Evolutionary conservation across 2,888 invertebrate species (phyloP).

Genomic region (Parnassius glacialis): DNA sequence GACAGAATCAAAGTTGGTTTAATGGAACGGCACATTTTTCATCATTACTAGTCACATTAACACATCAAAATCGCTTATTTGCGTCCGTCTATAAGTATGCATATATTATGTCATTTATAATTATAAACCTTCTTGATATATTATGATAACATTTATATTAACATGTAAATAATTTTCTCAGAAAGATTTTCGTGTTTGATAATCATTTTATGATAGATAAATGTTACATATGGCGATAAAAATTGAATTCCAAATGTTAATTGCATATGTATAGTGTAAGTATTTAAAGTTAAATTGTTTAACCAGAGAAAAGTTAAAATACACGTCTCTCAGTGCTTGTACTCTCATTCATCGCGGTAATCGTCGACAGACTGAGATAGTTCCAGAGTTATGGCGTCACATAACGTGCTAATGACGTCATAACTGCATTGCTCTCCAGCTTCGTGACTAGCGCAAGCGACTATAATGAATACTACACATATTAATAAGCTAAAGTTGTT

Average conservation of each 20-base stretch:
- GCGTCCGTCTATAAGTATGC: too few species aligned
- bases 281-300: not conserved
- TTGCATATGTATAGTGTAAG: too few species aligned
- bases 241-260: too few species aligned
- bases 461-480: slow-evolving; percentile 57
- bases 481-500: slow-evolving; percentile 45
- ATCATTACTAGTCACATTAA: too few species aligned
- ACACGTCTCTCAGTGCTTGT: slow-evolving; percentile 41
- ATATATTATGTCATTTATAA: too few species aligned
- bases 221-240: too few species aligned
- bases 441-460: slow-evolving; percentile 39
- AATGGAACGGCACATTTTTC: too few species aligned
- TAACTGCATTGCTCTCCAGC: slow-evolving; percentile 72
- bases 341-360: slow-evolving; percentile 61
- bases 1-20: too few species aligned
- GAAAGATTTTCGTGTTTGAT: not conserved
- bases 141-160: too few species aligned
- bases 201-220: too few species aligned
- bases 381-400: slow-evolving; percentile 72
- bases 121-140: too few species aligned
- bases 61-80: too few species aligned
- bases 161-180: not conserved
- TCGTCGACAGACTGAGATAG: slow-evolving; percentile 75
- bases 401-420: slow-evolving; percentile 77
- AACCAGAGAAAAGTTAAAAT: slow-evolving; percentile 3